Evolutionary conservation across 2,888 invertebrate species (phyloP), one percentile per base, ranked within the genome.

Genomic region (Gymnoscelis rufifasciata): DNA sequence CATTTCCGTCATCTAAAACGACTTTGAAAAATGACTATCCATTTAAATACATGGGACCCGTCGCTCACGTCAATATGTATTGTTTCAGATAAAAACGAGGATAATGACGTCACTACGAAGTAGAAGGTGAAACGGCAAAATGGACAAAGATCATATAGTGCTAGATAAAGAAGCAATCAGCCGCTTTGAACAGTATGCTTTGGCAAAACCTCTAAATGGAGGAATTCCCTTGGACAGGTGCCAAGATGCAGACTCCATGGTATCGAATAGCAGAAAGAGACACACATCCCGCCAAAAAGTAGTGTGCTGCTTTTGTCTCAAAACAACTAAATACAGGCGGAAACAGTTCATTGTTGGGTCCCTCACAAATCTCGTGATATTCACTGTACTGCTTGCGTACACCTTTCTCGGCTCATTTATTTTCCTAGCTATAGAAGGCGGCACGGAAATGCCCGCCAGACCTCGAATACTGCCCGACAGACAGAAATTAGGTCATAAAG

Each of bases 351-450:
- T 93, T 62, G 92, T 94, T 43, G 93, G 94, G 8, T 90, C 94
- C 54, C 89, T 94, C 60, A 94, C 95, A 53, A 95, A 96, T 77
- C 86, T 95, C 62, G 93, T 94, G 59, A 95, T 96, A 76, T 95
- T 95, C 80, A 90, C 93, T 43, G 89, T 95, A 43, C 90, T 96
- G 30, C 90, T 96, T 65, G 94, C 94, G 14, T 96, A 96, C 77
- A 95, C 95, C 27, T 89, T 90, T 66, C 67, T 90, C 68, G 93
- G 93, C 42, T 94, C 94, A 46, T 93, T 95, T 75, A 93, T 95
- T 81, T 96, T 96, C 81, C 87, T 96, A 64, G 93, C 95, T 40
- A 94, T 96, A 66, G 96, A 96, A 82, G 93, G 93, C 35, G 92
- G 92, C 2, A 78, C 88, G 42, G 91, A 90, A 55, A 78, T 88